Evolutionary conservation across 2,888 invertebrate genomes (phyloP).

Genomic region (Apamea anceps): DNA sequence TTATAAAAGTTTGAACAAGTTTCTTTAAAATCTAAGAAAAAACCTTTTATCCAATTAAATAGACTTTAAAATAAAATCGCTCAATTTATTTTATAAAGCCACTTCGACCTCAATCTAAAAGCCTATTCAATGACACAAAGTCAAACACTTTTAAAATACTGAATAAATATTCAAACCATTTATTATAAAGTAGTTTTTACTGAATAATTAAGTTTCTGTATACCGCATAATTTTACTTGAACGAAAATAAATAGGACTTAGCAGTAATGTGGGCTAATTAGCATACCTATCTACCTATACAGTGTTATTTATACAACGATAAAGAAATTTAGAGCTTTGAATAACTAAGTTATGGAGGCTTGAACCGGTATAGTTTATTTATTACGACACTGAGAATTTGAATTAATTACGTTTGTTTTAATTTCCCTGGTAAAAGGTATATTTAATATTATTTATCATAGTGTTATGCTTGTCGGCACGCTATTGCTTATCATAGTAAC

Average conservation of each 20-base stretch:
- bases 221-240: conserved; percentile 45
- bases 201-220: conserved; percentile 45
- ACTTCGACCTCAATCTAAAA: conserved; percentile 12
- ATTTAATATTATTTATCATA: conserved; percentile 39
- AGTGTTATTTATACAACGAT: conserved; percentile 52
- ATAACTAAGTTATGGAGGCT: conserved; percentile 61
- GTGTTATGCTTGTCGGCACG: conserved; percentile 48
- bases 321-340: conserved; percentile 65
- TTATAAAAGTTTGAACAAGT: not conserved
- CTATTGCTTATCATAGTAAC: conserved; percentile 27
- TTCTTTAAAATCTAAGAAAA: not conserved
- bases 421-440: conserved; percentile 42
- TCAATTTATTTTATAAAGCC: conserved; percentile 23
- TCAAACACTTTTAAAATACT: conserved; percentile 24
- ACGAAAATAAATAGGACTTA: conserved; percentile 55
- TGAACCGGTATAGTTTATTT: conserved; percentile 59
- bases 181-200: conserved; percentile 45
- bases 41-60: not conserved
- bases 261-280: conserved; percentile 59
- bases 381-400: conserved; percentile 58
- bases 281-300: conserved; percentile 46
- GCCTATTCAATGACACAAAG: conserved; percentile 16
- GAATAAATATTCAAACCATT: conserved; percentile 20
- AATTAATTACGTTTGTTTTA: conserved; percentile 56
- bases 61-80: conserved; percentile 17